A percentile compares a stretch with the other conserved stretches of the same genome.
Conservation (phyloP, 2,797 vertebrate species). For the Cyprinella venusta region DNA sequence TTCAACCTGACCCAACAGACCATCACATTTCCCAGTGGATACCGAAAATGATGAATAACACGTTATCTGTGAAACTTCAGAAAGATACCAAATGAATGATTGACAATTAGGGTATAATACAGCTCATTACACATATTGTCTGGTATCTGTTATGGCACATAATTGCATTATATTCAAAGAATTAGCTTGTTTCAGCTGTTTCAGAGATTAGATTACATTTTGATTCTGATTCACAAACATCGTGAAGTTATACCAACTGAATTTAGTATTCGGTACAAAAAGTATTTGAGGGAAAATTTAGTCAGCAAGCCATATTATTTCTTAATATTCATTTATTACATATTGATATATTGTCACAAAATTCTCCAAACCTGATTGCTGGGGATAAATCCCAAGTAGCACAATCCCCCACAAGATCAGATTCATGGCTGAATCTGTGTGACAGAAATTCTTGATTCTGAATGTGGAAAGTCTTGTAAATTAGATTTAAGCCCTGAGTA, state of each 20-base stretch:
- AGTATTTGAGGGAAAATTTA: neutral
- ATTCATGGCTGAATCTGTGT: constrained; percentile 21
- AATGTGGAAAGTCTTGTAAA: neutral
- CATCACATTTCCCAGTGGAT: constrained; percentile 42
- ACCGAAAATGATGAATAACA: constrained; percentile 55
- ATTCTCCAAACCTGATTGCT: constrained; percentile 44
- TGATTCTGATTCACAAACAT: neutral
- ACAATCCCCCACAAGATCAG: constrained; percentile 2
- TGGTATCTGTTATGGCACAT: neutral
- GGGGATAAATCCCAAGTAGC: constrained; percentile 25
- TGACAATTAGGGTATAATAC: no score
- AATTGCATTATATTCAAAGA: neutral
- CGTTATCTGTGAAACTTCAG: constrained; percentile 47
- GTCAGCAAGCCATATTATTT: neutral
- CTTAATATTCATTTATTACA: neutral
- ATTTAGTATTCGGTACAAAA: neutral
- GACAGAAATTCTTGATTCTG: neutral
- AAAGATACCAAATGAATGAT: neutral
- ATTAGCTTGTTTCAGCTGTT: neutral
- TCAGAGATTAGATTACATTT: neutral
- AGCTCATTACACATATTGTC: neutral
- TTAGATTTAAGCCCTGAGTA: neutral
- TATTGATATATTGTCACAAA: neutral
- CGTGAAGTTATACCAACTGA: no score
- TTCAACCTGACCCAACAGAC: constrained; percentile 36